These are phyloP conservation scores for Linurgus olivaceus DNA, from an alignment of 2,797 vertebrate species.

Conservation along the genomic window DNA sequence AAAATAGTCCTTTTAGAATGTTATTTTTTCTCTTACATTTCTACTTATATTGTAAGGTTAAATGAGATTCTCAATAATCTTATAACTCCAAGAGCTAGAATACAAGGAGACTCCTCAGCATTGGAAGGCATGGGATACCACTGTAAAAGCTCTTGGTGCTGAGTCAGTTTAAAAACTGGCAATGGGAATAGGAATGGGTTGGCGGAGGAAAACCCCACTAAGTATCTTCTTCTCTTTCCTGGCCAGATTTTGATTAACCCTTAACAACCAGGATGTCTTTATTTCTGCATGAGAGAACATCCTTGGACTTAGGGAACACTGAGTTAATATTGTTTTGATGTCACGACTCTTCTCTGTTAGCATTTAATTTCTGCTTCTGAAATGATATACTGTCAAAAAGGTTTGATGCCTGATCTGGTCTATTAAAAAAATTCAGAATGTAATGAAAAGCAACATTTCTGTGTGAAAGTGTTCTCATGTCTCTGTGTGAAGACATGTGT, in stretches of 20 bases:
- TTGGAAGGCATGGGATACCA: background rate
- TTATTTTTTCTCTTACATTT: background rate
- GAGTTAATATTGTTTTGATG: background rate
- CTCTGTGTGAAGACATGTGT: background rate
- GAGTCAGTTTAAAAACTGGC: background rate
- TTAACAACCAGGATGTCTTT: background rate
- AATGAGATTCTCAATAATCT: background rate
- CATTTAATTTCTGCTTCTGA: background rate
- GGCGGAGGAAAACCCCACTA: background rate
- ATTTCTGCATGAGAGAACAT: background rate
- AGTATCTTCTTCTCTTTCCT: background rate
- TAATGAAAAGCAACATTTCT: background rate
- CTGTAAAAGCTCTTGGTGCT: background rate
- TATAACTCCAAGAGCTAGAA: background rate
- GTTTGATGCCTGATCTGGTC: background rate
- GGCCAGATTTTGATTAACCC: background rate
- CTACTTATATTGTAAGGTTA: background rate
- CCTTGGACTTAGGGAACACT: background rate
- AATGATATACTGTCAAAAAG: background rate
- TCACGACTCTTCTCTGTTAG: background rate
- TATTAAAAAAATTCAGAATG: background rate
- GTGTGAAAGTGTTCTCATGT: background rate
- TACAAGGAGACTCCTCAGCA: background rate
- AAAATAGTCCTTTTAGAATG: background rate
- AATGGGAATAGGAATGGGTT: background rate